Conservation (phyloP, 92 coral and sea anemone genomes). For the Phenganax stokvisi region DNA sequence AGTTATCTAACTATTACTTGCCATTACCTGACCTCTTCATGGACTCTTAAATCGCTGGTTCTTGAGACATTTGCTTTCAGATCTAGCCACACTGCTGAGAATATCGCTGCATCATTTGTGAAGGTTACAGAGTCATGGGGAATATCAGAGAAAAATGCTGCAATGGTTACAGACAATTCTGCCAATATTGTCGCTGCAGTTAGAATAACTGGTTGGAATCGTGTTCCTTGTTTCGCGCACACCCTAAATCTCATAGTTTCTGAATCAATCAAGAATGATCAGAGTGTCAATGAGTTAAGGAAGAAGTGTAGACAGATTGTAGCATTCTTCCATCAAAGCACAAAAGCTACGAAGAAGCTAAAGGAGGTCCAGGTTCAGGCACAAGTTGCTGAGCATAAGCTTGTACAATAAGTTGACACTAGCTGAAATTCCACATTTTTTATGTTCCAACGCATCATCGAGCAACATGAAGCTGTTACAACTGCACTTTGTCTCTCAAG, state of each 20-base stretch:
- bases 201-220: conserved; percentile 40
- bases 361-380: conserved; percentile 12
- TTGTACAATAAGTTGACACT: conserved; percentile 9
- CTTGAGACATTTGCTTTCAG: conserved; percentile 40
- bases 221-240: conserved; percentile 41
- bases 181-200: conserved; percentile 38
- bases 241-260: conserved; percentile 33
- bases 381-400: conserved; percentile 12
- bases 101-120: conserved; percentile 19
- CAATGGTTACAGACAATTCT: conserved; percentile 42
- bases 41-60: conserved; percentile 44
- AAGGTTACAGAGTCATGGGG: conserved; percentile 36
- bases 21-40: conserved; percentile 28
- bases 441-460: conserved; percentile 33
- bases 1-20: conserved; percentile 38
- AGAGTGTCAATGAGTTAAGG: conserved; percentile 29
- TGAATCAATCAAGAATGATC: conserved; percentile 38
- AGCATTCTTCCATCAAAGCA: conserved; percentile 22
- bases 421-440: conserved; percentile 20
- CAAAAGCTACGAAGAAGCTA: conserved; percentile 31
- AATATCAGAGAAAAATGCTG: conserved; percentile 39
- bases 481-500: conserved; percentile 39
- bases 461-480: conserved; percentile 31
- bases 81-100: conserved; percentile 35
- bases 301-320: conserved; percentile 34